Percentiles rank a stretch among this genome's conserved stretches.
These are phyloP conservation scores for Clavelina lepadiformis DNA, from an alignment of 23 tunicate genomes.

Conservation along the genomic window DNA sequence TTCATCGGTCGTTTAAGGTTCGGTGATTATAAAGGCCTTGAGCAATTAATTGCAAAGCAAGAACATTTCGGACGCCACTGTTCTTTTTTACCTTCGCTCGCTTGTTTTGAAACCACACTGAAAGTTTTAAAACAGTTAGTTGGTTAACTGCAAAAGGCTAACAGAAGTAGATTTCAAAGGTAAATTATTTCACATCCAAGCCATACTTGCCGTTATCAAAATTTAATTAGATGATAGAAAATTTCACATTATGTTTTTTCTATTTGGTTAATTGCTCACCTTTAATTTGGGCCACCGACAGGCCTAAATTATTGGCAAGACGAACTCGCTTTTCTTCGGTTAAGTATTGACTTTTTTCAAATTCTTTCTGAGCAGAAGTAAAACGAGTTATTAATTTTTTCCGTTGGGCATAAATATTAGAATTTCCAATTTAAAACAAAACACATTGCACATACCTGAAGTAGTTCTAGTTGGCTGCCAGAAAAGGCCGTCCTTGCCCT, in stretches of 20 bases:
- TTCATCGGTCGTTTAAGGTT: too few relatives aligned
- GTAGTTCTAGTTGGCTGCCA: constrained; percentile 21
- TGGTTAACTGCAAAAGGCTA: too few relatives aligned
- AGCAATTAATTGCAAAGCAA: constrained; percentile 54
- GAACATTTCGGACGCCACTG: constrained; percentile 37
- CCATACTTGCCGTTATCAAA: too few relatives aligned
- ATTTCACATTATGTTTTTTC: too few relatives aligned
- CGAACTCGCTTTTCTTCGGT: constrained; percentile 47
- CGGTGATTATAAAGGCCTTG: constrained; percentile 75
- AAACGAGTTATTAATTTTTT: neutral
- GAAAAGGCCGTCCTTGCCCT: constrained; percentile 66
- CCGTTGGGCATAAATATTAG: neutral
- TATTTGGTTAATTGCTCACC: constrained; percentile 13
- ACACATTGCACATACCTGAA: constrained; percentile 8
- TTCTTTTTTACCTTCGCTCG: constrained; percentile 82
- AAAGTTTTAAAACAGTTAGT: too few relatives aligned
- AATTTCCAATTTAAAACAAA: neutral
- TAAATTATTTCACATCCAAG: too few relatives aligned
- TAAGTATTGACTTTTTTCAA: constrained; percentile 53
- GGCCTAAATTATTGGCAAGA: constrained; percentile 40
- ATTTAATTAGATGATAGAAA: too few relatives aligned
- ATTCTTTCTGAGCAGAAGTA: constrained; percentile 36
- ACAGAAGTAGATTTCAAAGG: too few relatives aligned
- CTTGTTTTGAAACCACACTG: constrained; percentile 93
- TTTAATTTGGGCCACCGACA: constrained; percentile 73